Evolutionary conservation across 1,140 invertebrate genomes (phyloP), one percentile per base, ranked within the genome.

Genomic region (Ooceraea biroi): DNA sequence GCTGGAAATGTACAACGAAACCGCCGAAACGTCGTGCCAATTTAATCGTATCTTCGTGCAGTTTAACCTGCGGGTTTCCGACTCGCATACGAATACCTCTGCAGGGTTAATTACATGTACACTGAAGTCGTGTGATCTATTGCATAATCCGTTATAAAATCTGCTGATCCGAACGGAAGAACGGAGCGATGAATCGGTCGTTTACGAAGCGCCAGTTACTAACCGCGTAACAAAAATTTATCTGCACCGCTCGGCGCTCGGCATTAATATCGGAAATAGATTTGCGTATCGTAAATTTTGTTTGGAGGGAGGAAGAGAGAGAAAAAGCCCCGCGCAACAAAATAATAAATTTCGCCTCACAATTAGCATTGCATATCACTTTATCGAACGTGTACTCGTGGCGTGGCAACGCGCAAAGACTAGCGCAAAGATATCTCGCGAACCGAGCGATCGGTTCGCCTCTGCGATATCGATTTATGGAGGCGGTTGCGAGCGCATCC

Each of bases 191-290:
- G 50, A 71, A 80, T 80, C 76, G 76, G 65, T 46, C 36, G 65
- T 80, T 78, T 80, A 57, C 50, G 63, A 14, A 69, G 41, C 17
- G 30, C 36, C 17, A 7, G 50, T 69, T 80, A 55, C 74, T 36
- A 77, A 66, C 36, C 12, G 36, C 11, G 65, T 30, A 46, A 10
- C 44, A 50, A 57, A 80, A 71, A 58, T 80, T 80, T 80, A 80
- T 80, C 69, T 80, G 69, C 52, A 25, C 19, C 60, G 12, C 44
- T 36, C 36, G 12, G 50, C 30, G 19, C 44, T 46, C 65, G 36
- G 41, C 76, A 80, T 80, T 80, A 80, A 80, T 80, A 80, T 80
- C 50, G 52, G 66, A 71, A 77, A 71, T 80, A 69, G 36, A 78
- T 80, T 80, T 80, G 48, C 76, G 57, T 80, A 46, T 80, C 52